phyloP scores from a whole-genome alignment of 2,888 invertebrate species.

The Morpho achilles region DNA sequence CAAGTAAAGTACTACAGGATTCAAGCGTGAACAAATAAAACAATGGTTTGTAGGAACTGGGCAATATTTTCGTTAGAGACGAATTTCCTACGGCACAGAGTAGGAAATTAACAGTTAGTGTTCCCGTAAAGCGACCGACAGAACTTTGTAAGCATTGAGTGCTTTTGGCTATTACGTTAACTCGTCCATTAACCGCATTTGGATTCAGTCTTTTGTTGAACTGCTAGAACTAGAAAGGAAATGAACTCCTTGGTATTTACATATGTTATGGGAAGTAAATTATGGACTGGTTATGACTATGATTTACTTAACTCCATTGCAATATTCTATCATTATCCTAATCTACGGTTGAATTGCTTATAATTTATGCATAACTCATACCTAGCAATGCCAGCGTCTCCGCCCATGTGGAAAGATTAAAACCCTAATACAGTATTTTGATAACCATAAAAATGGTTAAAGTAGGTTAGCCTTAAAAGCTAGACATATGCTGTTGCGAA shows the following conservation, averaged over 20 bases:
- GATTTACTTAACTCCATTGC: too few relatives aligned
- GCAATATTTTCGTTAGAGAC: conserved; percentile 63
- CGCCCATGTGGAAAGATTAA: too few relatives aligned
- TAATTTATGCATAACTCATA: too few relatives aligned
- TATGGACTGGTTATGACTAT: too few relatives aligned
- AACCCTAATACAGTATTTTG: too few relatives aligned
- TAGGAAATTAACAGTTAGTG: conserved; percentile 73
- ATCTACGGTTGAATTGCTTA: too few relatives aligned
- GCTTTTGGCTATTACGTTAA: conserved; percentile 77
- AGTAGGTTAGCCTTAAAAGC: too few relatives aligned
- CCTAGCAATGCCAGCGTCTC: too few relatives aligned
- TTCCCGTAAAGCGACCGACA: conserved; percentile 65
- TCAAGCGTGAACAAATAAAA: conserved; percentile 41
- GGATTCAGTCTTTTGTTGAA: conserved; percentile 61
- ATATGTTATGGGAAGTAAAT: background rate
- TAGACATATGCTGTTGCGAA: too few relatives aligned
- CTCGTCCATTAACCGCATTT: conserved; percentile 67
- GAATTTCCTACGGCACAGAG: conserved; percentile 65
- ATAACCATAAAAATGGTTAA: too few relatives aligned
- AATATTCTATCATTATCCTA: too few relatives aligned
- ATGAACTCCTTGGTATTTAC: background rate
- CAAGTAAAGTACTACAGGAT: conserved; percentile 41
- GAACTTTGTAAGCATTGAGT: conserved; percentile 76
- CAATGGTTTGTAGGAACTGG: conserved; percentile 43
- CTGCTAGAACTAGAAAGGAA: conserved; percentile 43